These are phyloP conservation scores for Battus philenor DNA, from an alignment of 1,140 invertebrate genomes.

Conservation along the genomic window DNA sequence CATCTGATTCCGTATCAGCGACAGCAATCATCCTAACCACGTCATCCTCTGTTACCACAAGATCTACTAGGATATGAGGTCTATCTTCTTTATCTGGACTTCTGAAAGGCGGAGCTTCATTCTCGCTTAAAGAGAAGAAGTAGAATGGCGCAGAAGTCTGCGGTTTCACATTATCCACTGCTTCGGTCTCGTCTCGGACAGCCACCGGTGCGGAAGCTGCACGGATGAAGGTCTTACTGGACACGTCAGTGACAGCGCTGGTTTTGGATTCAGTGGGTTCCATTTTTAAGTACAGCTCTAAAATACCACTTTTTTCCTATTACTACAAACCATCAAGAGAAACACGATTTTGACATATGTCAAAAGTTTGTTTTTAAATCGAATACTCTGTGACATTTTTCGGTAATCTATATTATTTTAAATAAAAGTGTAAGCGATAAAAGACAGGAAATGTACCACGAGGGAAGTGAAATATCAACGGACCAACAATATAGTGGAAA, in stretches of 20 bases:
- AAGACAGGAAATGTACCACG: no score
- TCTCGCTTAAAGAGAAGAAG: constrained; percentile 46
- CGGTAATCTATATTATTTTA: no score
- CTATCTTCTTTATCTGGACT: constrained; percentile 31
- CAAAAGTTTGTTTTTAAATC: no score
- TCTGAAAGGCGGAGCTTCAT: constrained; percentile 46
- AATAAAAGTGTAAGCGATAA: no score
- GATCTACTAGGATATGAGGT: constrained; percentile 40
- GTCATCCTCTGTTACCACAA: constrained; percentile 41
- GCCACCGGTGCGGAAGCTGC: constrained; percentile 33
- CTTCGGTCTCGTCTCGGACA: constrained; percentile 11
- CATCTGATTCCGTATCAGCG: constrained; percentile 25
- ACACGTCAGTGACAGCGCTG: constrained; percentile 10
- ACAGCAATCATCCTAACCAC: constrained; percentile 46
- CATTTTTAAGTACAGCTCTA: background rate
- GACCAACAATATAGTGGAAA: no score
- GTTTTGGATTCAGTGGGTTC: constrained; percentile 8
- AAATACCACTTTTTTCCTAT: background rate
- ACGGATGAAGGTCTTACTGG: background rate
- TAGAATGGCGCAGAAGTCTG: constrained; percentile 56
- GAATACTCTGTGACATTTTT: no score
- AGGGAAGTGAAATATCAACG: no score
- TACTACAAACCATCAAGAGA: background rate
- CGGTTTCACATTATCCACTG: constrained; percentile 26
- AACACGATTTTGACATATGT: no score